Base-by-base conservation (phyloP, 1,140 invertebrate species). In the Protaetia brevitarsis region DNA sequence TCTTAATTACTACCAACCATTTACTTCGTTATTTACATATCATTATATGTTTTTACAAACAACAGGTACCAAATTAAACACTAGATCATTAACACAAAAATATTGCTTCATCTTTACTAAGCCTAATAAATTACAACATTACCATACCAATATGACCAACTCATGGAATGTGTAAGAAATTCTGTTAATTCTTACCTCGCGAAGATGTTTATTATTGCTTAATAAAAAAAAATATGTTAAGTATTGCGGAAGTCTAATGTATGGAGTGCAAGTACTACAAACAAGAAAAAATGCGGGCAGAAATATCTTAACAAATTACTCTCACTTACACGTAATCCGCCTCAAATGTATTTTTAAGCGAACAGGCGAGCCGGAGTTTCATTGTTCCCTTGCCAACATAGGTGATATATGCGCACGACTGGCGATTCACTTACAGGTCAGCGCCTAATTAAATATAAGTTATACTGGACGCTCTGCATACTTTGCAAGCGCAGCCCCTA, bases 401-500 rank as follows among this genome's bases (percentile, higher is more conserved):
- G 57, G 29, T 59, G 29, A 59, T 59, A 27, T 59, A 59, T 59
- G 57, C 41, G 41, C 41, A 51, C 41, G 41, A 51, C 41, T 59
- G 57, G 26, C 57, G 57, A 59, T 59, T 31, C 57, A 13, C 27
- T 59, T 59, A 59, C 57, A 31, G 26, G 57, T 59, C 57, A 59
- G 26, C 57, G 57, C 27, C 57, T 59, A 59, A 59, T 59, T 59
- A 59, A 59, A 59, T 59, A 59, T 59, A 59, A 59, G 41, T 51
- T 51, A 51, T 51, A 51, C 41, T 19, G 57, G 57, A 59, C 57
- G 29, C 26, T 29, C 26, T 28, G 57, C 57, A 59, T 59, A 59
- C 57, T 59, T 59, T 59, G 30, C 57, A 8, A 59, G 26, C 41
- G 11, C 57, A 59, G 26, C 57, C 10, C 26, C 30, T 59, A 59